Evolutionary conservation across 1,140 invertebrate species (phyloP), one percentile per base, ranked within the genome.

Genomic region (Habropoda laboriosa): DNA sequence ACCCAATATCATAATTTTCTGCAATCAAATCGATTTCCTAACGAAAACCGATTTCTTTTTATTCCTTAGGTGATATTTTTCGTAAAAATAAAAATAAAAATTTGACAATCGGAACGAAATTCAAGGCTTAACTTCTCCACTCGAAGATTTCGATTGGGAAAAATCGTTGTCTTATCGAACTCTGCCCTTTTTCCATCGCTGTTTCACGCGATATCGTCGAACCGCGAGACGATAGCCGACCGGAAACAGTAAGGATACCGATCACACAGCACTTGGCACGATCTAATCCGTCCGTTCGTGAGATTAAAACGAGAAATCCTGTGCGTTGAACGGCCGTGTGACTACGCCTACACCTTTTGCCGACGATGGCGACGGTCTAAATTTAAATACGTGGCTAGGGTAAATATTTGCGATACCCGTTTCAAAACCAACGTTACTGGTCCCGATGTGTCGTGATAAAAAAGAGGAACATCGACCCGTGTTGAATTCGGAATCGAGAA

Each of bases 401-500:
- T 82, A 84, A 84, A 84, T 84, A 84, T 84, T 84, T 84, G 82
- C 75, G 42, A 84, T 35, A 60, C 32, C 21, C 58, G 61, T 67
- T 83, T 73, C 32, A 55, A 66, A 79, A 82, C 66, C 57, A 71
- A 75, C 81, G 32, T 64, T 49, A 81, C 79, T 47, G 32, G 40
- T 55, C 42, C 58, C 55, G 53, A 16, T 35, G 49, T 64, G 53
- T 66, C 77, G 70, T 27, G 66, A 81, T 83, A 71, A 77, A 82
- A 82, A 60, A 60, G 72, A 35, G 53, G 66, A 83, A 45, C 72
- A 71, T 70, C 58, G 64, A 42, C 47, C 49, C 79, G 51, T 5
- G 13, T n/a, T n/a, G 30, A 47, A 70, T 68, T 32, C 49, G n/a
- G n/a, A 49, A 61, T 38, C 38, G 45, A 3, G 24, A n/a, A n/a